Evolutionary conservation across 92 coral and sea anemone genomes (phyloP), one percentile per base, ranked within the genome.

Genomic region (Porites cylindrica): DNA sequence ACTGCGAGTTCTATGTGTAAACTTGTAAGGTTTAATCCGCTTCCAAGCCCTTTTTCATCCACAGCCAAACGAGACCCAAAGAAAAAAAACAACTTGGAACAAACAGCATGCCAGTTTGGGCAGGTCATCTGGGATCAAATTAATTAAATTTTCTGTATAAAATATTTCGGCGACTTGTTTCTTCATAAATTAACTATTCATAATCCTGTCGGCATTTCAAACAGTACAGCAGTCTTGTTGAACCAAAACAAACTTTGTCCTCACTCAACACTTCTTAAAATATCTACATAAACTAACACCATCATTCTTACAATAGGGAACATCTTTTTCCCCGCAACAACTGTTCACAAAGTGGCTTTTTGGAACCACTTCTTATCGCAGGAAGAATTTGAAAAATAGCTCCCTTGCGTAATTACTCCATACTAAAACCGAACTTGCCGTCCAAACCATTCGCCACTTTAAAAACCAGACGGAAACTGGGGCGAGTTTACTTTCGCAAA

Each of bases 141-240:
- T 74, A 18, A 58, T 13, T 5, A 56, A 54, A 53, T 76, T 26
- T 26, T 38, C 47, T 38, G 47, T 38, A 38, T 4, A 38, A 38
- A 66, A 66, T 66, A 66, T 20, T 18, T 9, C 20, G 24, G 38
- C 18, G 66, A 80, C 60, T 80, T 8, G 26, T 26, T 70, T 58
- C 54, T 14, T 17, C 77, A 70, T 53, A 81, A 53, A 70, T 70
- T 54, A 70, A 81, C 53, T 70, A 54, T 10, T 32, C 10, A 10
- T 52, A 81, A 16, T 81, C 58, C 64, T 51, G n/a, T 13, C 8
- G 1, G 11, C 64, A 8, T 76, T 68, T 32, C 11, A 26, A 32
- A 68, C 29, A 58, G 77, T 24, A 59, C 68, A 23, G 16, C 1
- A 17, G 9, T 71, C 16, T 38, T 3, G 51, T 24, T 68, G 52